Base-by-base conservation (phyloP, 2,888 invertebrate species). In the Cheilosia vulpina region DNA sequence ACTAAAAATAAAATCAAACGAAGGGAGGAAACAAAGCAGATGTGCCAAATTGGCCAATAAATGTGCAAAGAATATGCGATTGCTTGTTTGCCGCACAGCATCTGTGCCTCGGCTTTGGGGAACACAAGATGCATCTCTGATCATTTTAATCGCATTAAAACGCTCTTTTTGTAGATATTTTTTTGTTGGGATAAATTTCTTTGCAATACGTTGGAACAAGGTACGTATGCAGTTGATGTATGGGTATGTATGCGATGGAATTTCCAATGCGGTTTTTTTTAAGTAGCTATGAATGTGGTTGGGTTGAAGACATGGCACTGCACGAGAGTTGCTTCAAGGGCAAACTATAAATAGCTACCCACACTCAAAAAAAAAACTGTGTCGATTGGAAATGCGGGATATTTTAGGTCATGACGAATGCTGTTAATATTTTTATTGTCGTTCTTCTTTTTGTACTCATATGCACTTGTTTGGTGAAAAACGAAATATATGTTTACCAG, bases 11-110 rank as follows among this genome's bases (percentile, higher is more conserved):
- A 80, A 75, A 69, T 63, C 50, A 50, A 21, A 38, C 57, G 60
- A 13, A 38, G 57, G 27, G 21, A 41, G 9, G 24, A 41, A 55
- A 71, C 60, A 71, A 57, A 27, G 60, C 85, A 80, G 81, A 85
- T 85, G 76, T 58, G 62, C 71, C 68, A 85, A 85, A 85, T 85
- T 80, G 84, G 75, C 66, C 80, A 85, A 85, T 80, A 80, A 79
- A 85, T 80, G 85, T 52, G 81, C 66, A 76, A 31, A 71, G 60
- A 80, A 76, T 72, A 68, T 57, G 76, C 43, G 76, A 68, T 82
- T 77, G 71, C 72, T 72, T 45, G 53, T 82, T 76, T 72, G 60
- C 60, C 53, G 65, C 47, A 66, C 21, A 68, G 69, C 75, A 69
- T 71, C 79, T 72, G 78, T 62, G 53, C 24, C 24, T 55, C 13